Conservation (phyloP, 2,888 invertebrate genomes). For the Diplazon laetatorius region DNA sequence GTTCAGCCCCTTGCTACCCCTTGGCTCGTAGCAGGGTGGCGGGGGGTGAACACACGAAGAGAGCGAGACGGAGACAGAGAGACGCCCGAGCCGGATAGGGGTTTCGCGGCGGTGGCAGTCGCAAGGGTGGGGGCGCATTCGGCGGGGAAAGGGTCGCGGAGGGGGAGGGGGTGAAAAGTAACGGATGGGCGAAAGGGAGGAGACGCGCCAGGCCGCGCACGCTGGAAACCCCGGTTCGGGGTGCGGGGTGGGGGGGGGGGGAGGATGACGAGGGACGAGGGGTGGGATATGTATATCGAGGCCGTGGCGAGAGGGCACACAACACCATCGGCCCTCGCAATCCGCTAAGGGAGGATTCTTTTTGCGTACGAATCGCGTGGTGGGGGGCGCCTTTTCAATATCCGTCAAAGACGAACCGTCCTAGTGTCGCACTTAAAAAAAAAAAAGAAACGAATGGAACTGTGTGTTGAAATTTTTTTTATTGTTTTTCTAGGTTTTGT, state of each 20-base stretch:
- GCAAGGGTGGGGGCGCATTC: slow-evolving; percentile 26
- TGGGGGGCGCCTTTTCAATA: slow-evolving; percentile 64
- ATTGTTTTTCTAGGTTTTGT: too few relatives aligned
- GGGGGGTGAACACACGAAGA: too few relatives aligned
- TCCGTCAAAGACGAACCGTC: slow-evolving; percentile 1
- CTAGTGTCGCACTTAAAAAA: neutral
- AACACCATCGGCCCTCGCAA: slow-evolving; percentile 66
- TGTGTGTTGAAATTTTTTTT: too few relatives aligned
- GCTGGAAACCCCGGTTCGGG: slow-evolving; percentile 38
- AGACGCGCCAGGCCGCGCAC: slow-evolving; percentile 63
- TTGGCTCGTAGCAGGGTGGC: slow-evolving; percentile 59
- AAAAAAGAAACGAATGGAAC: neutral
- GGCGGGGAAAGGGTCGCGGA: slow-evolving; percentile 54
- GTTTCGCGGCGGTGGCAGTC: slow-evolving; percentile 27
- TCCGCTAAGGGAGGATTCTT: slow-evolving; percentile 74
- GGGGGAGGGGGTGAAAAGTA: slow-evolving; percentile 57
- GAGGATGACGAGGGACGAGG: slow-evolving; percentile 24
- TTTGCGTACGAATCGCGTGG: slow-evolving; percentile 71
- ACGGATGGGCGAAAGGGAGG: slow-evolving; percentile 64
- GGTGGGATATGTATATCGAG: slow-evolving; percentile 46
- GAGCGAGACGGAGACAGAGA: slow-evolving; percentile 32
- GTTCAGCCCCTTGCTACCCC: slow-evolving; percentile 77
- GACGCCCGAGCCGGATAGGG: slow-evolving; percentile 41
- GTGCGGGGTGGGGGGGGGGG: slow-evolving; percentile 46
- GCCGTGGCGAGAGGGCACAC: slow-evolving; percentile 40